These are phyloP conservation scores for Aphis craccivora DNA, from an alignment of 1,140 invertebrate species.

Conservation along the genomic window DNA sequence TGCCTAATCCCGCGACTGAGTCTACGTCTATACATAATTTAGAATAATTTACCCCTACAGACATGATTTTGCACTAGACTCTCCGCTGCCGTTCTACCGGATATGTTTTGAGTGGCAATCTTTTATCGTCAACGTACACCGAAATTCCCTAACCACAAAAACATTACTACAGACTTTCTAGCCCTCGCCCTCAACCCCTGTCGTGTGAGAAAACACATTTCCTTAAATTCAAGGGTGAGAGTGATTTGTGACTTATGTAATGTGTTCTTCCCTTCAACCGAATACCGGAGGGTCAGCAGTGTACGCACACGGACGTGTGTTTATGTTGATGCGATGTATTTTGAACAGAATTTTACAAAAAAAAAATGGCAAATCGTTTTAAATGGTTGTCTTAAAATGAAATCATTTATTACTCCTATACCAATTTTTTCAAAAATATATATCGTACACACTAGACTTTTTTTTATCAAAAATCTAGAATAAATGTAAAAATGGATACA, in stretches of 20 bases:
- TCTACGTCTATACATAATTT: constrained; percentile 34
- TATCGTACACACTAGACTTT: background rate
- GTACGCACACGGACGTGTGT: background rate
- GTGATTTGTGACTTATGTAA: constrained; percentile 45
- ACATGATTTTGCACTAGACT: constrained; percentile 52
- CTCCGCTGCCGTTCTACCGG: background rate
- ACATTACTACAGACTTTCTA: background rate
- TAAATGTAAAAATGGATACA: background rate
- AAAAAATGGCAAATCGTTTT: background rate
- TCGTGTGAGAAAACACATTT: background rate
- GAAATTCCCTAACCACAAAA: constrained; percentile 39
- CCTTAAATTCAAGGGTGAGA: background rate
- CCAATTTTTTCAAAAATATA: background rate
- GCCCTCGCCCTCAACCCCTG: background rate
- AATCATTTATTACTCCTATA: background rate
- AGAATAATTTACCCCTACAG: constrained; percentile 34
- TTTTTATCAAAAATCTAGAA: background rate
- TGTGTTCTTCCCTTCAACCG: background rate
- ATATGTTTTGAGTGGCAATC: constrained; percentile 44
- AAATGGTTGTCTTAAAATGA: background rate
- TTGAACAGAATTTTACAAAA: background rate
- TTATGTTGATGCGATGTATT: background rate
- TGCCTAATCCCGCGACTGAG: background rate
- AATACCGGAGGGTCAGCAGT: background rate
- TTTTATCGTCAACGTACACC: constrained; percentile 25